A percentile compares a stretch with the other conserved stretches of the same genome.
These are phyloP conservation scores for Esox masquinongy DNA, from an alignment of 2,797 vertebrate genomes.

Conservation along the genomic window DNA sequence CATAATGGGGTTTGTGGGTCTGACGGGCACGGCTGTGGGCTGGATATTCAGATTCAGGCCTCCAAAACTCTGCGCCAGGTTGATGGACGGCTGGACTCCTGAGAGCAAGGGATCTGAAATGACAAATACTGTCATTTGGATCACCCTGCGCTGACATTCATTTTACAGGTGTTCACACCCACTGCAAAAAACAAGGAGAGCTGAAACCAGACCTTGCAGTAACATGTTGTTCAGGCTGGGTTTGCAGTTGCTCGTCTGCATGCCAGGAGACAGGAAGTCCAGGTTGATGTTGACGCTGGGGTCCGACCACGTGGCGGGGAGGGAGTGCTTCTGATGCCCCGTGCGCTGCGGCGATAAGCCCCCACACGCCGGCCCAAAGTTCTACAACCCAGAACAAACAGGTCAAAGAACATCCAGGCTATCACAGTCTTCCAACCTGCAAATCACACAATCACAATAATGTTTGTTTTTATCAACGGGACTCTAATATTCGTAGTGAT, in stretches of 20 bases:
- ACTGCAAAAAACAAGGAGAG: neutral
- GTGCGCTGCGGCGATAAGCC: constrained; percentile 68
- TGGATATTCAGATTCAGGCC: constrained; percentile 86
- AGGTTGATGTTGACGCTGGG: constrained; percentile 98
- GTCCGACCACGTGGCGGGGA: constrained; percentile 96
- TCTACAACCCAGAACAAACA: constrained; percentile 40
- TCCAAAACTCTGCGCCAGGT: constrained; percentile 88
- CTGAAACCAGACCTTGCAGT: constrained; percentile 84
- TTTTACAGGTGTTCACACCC: neutral
- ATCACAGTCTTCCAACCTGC: too few species aligned
- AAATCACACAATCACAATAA: neutral
- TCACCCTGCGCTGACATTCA: neutral
- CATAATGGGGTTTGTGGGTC: constrained; percentile 78
- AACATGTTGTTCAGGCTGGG: constrained; percentile 95
- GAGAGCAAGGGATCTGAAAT: constrained; percentile 17
- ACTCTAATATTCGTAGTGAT: too few species aligned
- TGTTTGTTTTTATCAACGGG: too few species aligned
- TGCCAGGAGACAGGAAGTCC: constrained; percentile 93
- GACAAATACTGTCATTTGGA: neutral
- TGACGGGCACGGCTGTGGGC: constrained; percentile 71
- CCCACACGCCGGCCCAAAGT: constrained; percentile 79
- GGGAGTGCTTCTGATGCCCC: constrained; percentile 82
- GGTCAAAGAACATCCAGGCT: too few species aligned
- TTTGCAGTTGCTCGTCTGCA: constrained; percentile 93
- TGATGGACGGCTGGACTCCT: constrained; percentile 88